Evolutionary conservation across 2,113 vertebrate species (phyloP), one percentile per base, ranked within the genome.

Genomic region (Menura novaehollandiae): DNA sequence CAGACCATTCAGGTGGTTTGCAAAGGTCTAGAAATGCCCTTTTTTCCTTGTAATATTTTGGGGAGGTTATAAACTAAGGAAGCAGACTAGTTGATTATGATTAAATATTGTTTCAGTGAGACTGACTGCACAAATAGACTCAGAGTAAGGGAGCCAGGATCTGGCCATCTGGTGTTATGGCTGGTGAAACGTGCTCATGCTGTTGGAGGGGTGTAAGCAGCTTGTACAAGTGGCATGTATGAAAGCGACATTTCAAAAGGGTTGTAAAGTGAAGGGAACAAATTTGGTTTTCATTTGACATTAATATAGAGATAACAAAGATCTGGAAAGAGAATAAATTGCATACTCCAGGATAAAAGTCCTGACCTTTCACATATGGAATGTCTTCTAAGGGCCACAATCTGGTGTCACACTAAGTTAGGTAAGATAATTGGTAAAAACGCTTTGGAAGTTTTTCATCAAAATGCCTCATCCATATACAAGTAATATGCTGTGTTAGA

Each of bases 381-480:
- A 90, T 26, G 13, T 63, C 55, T 74, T 93, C 87, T 35, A 72
- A 58, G n/a, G 44, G 28, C 51, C 22, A 46, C 20, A 39, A 28
- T 39, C 44, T 76, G 41, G n/a, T 94, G 55, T 77, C 59, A 80
- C 46, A 78, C 1, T 6, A 56, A 68, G 23, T 76, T 92, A 69
- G 72, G 64, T 58, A 90, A 37, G 74, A 35, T 93, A 92, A 92
- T 85, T 82, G 63, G 43, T 68, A 94, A 85, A 96, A 89, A 32
- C 0, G 1, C 35, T 94, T 86, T 90, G 77, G 64, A 96, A 93
- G 58, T 76, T 91, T 93, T 88, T 73, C 56, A 72, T 89, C 79
- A 88, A 85, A 93, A 47, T 88, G 72, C 26, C 35, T 94, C 66
- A 86, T 96, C 52, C 51, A 76, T 85, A 85, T 66, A 88, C 71